Evolutionary conservation across 2,113 vertebrate genomes (phyloP), one percentile per base, ranked within the genome.

Genomic region (pig (Sus scrofa)): DNA sequence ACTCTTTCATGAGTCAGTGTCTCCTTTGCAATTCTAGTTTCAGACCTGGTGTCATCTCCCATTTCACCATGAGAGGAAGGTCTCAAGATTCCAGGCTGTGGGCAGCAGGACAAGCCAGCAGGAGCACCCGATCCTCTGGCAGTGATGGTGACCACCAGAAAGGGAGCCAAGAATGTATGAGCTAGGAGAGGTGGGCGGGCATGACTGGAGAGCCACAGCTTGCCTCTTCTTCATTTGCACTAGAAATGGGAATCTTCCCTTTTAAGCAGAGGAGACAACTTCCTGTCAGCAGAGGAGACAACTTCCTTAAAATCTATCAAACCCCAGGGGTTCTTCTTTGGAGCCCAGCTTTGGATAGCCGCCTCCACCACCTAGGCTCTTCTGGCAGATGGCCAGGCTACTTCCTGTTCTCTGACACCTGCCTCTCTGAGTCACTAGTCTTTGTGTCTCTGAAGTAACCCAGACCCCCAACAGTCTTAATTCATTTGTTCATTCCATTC

Each of bases 351-450:
- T 71, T 88, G 73, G 34, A 83, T 4, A 18, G 22, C 89, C 0
- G 2, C 77, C 86, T 89, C 86, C 24, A 24, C 75, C 37, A 39
- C 52, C 20, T 58, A 77, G 68, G 37, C 26, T 88, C 20, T 39
- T 26, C 24, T 22, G 10, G 26, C 77, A 93, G 88, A 62, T 78
- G 39, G 6, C 37, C 1, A 0, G 12, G 52, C 27, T 32, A 5
- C 93, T 96, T 90, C 71, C 77, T 78, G 37, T 68, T 90, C 82
- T 60, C 73, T 26, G n/a, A 60, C 90, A 94, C 85, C 81, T 92
- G 89, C 82, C 91, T 89, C 75, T 94, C 82, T 88, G 71, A 75
- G 67, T 93, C 91, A 94, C 67, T 54, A 52, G 30, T 34, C 63
- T 92, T 85, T 70, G 58, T 30, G 2, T 74, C 77, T 85, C 91